Evolutionary conservation across 2,888 invertebrate species (phyloP), one percentile per base, ranked within the genome.

Genomic region (Drosophila nr. perissopoda): DNA sequence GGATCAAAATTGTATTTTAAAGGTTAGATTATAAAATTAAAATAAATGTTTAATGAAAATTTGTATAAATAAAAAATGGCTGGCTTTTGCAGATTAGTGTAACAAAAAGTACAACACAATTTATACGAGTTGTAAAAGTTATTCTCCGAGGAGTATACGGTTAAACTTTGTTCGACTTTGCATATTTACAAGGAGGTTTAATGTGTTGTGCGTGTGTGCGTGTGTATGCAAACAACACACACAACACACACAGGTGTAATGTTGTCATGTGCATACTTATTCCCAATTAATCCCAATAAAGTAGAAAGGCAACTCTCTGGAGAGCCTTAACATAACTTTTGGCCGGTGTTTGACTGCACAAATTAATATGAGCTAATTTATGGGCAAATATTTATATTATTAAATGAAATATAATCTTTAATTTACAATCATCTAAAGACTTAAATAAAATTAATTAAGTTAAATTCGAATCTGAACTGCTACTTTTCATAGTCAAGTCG

Each of bases 281-380:
- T 74, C 70, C 88, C 86, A 89, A 87, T 89, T 89, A 89, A 86
- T 78, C 74, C 82, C 81, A 81, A 89, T 89, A 79, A 89, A 75
- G 66, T 65, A 65, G 57, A 61, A 48, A 49, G 36, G 3, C 31
- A 8, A 42, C 2, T 70, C 74, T 62, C 74, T 8, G 21, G 74
- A 58, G 79, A 57, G 38, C 10, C 60, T 38, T 27, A 80, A 60
- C 60, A 21, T 48, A 79, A 56, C 66, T 67, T 59, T 78, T 27
- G 61, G 54, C 11, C 36, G 6, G 40, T 61, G 49, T 49, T 64
- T 11, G 42, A 33, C 49, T 42, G 21, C 33, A 31, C 53, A 59
- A 60, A 34, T 51, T 51, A 56, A 62, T 52, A 56, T 59, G 60
- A 54, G 2, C 21, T 18, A 18, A 27, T 36, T 29, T 38, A 25